Percentiles rank a stretch among this genome's conserved stretches.
Evolutionary conservation across 2,113 vertebrate species (phyloP).

Genomic region (Erpornis zantholeuca): DNA sequence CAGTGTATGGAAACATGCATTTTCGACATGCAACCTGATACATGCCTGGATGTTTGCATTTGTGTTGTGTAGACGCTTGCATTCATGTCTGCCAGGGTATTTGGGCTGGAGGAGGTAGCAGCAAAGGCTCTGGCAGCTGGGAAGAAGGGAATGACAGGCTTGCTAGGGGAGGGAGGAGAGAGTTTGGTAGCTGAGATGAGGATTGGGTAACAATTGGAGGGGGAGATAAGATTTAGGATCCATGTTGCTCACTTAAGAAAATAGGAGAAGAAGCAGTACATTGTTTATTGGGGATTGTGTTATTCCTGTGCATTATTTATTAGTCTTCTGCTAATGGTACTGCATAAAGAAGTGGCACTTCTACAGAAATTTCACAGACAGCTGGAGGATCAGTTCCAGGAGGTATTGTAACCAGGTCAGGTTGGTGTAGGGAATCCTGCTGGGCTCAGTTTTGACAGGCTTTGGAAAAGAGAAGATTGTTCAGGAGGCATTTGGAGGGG

Average conservation of each 20-base stretch:
- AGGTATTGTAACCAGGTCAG: constrained; percentile 51
- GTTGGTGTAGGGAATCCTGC: constrained; percentile 39
- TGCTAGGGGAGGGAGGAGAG: neutral
- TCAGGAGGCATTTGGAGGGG: constrained; percentile 28
- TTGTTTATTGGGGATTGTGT: constrained; percentile 30
- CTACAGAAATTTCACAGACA: constrained; percentile 28
- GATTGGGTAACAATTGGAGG: constrained; percentile 35
- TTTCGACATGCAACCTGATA: neutral
- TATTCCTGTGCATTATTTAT: constrained; percentile 50
- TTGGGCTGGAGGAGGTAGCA: constrained; percentile 14
- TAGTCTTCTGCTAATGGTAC: constrained; percentile 27
- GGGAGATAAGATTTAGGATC: constrained; percentile 49
- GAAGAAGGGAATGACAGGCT: constrained; percentile 44
- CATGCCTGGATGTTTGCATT: neutral
- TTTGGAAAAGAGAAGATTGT: constrained; percentile 51
- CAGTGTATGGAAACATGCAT: neutral
- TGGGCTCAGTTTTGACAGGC: constrained; percentile 41
- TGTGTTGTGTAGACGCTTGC: neutral
- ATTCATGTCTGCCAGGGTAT: neutral
- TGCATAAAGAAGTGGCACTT: constrained; percentile 36
- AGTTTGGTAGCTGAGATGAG: neutral
- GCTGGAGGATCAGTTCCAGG: constrained; percentile 39
- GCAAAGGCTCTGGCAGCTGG: constrained; percentile 1
- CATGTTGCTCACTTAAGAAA: constrained; percentile 39
- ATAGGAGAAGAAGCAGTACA: neutral